phyloP scores from a whole-genome alignment of 2,113 vertebrate genomes.

The Anoplopoma fimbria region DNA sequence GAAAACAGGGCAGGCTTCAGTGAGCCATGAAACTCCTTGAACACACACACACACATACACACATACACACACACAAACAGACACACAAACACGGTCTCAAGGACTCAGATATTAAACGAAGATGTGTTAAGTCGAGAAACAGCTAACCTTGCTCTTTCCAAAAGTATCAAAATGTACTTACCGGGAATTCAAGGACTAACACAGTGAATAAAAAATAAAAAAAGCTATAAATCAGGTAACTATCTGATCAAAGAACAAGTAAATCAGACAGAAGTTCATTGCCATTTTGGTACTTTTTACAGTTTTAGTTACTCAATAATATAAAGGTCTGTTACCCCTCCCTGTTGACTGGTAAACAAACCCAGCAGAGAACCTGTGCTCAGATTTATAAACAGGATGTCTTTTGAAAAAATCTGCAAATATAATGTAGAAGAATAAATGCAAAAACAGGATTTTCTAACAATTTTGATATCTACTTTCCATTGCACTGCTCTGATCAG shows the following conservation, averaged over 20 bases:
- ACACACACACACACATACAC: conserved; percentile 7
- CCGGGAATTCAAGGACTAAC: neutral
- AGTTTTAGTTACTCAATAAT: neutral
- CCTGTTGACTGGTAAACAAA: neutral
- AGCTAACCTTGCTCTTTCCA: neutral
- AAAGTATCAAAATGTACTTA: neutral
- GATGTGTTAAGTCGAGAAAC: neutral
- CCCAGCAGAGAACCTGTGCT: neutral
- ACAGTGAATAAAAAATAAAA: neutral
- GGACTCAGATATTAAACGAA: neutral
- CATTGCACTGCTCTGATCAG: neutral
- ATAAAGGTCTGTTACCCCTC: too few species aligned
- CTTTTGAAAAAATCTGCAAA: neutral
- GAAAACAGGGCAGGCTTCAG: conserved; percentile 41
- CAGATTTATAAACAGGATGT: neutral
- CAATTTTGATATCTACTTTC: neutral
- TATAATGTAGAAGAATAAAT: neutral
- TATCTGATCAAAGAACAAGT: neutral
- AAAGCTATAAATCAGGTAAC: neutral
- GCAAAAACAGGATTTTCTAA: neutral
- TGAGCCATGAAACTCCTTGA: conserved; percentile 13
- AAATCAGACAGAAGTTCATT: neutral
- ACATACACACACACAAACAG: neutral
- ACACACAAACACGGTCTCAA: conserved; percentile 3
- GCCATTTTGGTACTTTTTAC: neutral